phyloP scores from a whole-genome alignment of 2,113 vertebrate genomes.

The Progne subis region DNA sequence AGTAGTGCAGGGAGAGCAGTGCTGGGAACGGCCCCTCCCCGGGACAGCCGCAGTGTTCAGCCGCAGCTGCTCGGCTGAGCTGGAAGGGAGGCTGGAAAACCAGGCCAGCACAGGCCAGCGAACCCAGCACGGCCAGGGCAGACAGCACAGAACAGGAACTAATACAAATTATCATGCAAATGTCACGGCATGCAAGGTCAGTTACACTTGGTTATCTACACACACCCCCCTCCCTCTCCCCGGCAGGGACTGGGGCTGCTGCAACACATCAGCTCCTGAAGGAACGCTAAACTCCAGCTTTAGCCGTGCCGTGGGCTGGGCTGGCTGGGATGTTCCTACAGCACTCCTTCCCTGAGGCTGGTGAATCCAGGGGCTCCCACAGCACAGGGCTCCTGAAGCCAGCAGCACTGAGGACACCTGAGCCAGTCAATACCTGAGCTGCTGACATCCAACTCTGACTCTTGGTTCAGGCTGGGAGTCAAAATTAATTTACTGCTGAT shows the following conservation, averaged over 20 bases:
- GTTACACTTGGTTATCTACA: conserved; percentile 19
- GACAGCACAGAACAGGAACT: background rate
- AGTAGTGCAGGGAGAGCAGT: background rate
- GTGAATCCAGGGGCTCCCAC: background rate
- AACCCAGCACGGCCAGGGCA: background rate
- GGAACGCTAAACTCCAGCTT: background rate
- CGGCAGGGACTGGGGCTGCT: background rate
- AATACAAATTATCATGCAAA: background rate
- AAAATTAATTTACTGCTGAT: conserved; percentile 5
- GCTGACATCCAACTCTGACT: background rate
- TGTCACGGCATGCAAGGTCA: conserved; percentile 48
- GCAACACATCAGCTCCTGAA: background rate
- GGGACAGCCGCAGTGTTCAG: background rate
- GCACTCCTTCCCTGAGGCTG: background rate
- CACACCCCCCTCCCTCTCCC: background rate
- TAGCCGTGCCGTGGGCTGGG: accelerated
- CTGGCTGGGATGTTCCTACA: background rate
- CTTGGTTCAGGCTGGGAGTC: background rate
- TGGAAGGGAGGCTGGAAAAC: background rate
- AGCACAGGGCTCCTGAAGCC: background rate
- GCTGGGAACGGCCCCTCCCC: background rate
- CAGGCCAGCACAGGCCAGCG: background rate
- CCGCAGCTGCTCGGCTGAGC: background rate
- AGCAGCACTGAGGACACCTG: background rate
- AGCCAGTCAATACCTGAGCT: background rate